phyloP scores from a whole-genome alignment of 2,113 vertebrate genomes.

The Vimba vimba region DNA sequence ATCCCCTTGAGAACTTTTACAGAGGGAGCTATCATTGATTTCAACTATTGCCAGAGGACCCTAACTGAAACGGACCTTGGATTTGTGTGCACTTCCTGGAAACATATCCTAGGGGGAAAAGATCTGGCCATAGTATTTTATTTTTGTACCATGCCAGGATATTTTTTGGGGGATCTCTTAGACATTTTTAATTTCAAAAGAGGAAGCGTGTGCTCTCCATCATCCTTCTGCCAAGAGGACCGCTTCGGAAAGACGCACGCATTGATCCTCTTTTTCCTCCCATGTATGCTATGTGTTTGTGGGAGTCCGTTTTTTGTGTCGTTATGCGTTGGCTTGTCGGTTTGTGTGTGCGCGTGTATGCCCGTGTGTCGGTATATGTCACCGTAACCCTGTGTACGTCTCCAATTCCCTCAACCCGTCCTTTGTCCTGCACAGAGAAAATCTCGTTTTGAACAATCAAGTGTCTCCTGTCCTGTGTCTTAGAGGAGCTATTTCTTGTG shows the following conservation, averaged over 20 bases:
- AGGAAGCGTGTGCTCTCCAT: conserved; percentile 52
- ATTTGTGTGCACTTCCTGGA: conserved; percentile 58
- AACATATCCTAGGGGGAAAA: conserved; percentile 44
- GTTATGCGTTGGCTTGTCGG: conserved; percentile 54
- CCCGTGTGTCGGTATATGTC: conserved; percentile 62
- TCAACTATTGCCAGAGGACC: conserved; percentile 43
- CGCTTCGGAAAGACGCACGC: conserved; percentile 61
- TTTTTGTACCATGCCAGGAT: conserved; percentile 69
- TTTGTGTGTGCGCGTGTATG: conserved; percentile 49
- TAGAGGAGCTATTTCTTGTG: conserved; percentile 66
- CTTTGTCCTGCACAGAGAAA: conserved; percentile 41
- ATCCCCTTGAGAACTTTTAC: conserved; percentile 55
- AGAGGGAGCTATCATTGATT: conserved; percentile 50
- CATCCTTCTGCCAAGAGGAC: conserved; percentile 60
- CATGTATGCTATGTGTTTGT: conserved; percentile 73
- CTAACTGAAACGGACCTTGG: conserved; percentile 59
- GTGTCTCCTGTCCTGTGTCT: conserved; percentile 72
- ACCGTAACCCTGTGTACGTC: conserved; percentile 71
- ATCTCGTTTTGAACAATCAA: conserved; percentile 58
- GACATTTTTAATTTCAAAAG: conserved; percentile 52
- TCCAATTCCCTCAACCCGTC: conserved; percentile 40
- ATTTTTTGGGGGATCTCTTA: conserved; percentile 38
- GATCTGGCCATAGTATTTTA: conserved; percentile 64
- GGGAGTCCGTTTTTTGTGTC: conserved; percentile 69
- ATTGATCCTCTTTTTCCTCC: conserved; percentile 68